Percentiles rank a stretch among this genome's conserved stretches.
phyloP scores from a whole-genome alignment of 1,140 invertebrate genomes.

The Phymastichus coffea region DNA sequence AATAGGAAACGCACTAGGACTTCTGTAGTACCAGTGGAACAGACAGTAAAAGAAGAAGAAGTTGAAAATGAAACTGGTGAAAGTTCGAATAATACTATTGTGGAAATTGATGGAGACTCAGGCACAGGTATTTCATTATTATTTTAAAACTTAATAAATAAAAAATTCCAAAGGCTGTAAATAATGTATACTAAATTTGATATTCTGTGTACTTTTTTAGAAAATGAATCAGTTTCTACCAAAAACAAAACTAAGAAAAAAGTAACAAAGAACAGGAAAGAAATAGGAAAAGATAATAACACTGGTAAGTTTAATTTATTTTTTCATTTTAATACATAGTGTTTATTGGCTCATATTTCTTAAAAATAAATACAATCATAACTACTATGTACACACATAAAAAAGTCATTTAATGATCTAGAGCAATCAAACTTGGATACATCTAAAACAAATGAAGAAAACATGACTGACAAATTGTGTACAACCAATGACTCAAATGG shows the following conservation, averaged over 20 bases:
- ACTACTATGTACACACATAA: too few relatives aligned
- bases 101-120: slow-evolving; percentile 21
- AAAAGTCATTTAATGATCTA: neutral
- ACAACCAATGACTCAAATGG: slow-evolving; percentile 12
- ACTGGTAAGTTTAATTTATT: slow-evolving; percentile 22
- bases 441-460: slow-evolving; percentile 22
- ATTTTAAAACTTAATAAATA: slow-evolving; percentile 3
- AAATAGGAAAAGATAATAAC: slow-evolving; percentile 13
- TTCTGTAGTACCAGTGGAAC: slow-evolving; percentile 30
- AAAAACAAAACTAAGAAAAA: slow-evolving; percentile 13
- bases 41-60: slow-evolving; percentile 36
- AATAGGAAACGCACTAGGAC: slow-evolving; percentile 27
- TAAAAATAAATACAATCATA: too few relatives aligned
- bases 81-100: slow-evolving; percentile 13
- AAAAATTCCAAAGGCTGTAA: neutral
- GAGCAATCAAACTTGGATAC: slow-evolving; percentile 8
- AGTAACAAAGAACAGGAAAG: neutral
- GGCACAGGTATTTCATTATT: slow-evolving; percentile 24
- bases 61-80: slow-evolving; percentile 5
- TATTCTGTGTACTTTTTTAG: slow-evolving; percentile 2
- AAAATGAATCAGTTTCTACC: neutral
- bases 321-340: too few relatives aligned
- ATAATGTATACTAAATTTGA: too few relatives aligned
- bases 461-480: slow-evolving; percentile 15
- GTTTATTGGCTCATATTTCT: too few relatives aligned